Conservation (phyloP, 1,140 invertebrate genomes). For the Drosophila bifasciata region DNA sequence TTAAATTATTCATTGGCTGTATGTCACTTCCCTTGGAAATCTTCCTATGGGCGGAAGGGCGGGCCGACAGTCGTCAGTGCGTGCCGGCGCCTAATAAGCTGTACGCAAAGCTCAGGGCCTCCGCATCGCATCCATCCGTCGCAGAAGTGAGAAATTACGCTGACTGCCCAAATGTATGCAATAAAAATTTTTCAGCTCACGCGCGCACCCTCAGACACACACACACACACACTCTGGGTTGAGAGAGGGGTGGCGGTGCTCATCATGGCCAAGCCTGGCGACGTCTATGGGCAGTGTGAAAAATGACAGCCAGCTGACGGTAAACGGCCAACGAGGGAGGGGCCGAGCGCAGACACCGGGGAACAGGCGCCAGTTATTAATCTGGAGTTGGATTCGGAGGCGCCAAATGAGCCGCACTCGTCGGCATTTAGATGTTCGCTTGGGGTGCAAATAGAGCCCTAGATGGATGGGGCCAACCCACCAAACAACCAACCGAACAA, state of each 20-base stretch:
- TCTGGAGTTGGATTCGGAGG: slow-evolving; percentile 57
- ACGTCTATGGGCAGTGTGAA: slow-evolving; percentile 64
- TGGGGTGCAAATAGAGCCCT: slow-evolving; percentile 17
- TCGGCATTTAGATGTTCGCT: slow-evolving; percentile 42
- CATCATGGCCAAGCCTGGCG: slow-evolving; percentile 43
- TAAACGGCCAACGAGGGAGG: slow-evolving; percentile 6
- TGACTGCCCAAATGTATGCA: slow-evolving; percentile 80
- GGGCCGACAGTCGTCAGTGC: slow-evolving; percentile 33
- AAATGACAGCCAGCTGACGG: slow-evolving; percentile 50
- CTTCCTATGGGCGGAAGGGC: neutral
- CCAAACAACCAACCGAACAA: neutral
- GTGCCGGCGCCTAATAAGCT: slow-evolving; percentile 71
- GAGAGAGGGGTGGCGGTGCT: neutral
- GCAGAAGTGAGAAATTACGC: slow-evolving; percentile 79
- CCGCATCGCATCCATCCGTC: slow-evolving; percentile 6
- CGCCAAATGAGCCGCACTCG: slow-evolving; percentile 50
- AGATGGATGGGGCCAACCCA: slow-evolving; percentile 5
- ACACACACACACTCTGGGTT: neutral
- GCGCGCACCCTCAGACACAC: slow-evolving; percentile 43
- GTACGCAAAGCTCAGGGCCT: slow-evolving; percentile 52
- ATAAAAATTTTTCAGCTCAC: slow-evolving; percentile 82
- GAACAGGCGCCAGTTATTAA: slow-evolving; percentile 60
- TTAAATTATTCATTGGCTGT: slow-evolving; percentile 19
- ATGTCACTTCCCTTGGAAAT: slow-evolving; percentile 9
- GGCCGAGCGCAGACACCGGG: neutral